These are phyloP conservation scores for Ophioninae sp. DNA, from an alignment of 2,888 invertebrate species.

Conservation along the genomic window DNA sequence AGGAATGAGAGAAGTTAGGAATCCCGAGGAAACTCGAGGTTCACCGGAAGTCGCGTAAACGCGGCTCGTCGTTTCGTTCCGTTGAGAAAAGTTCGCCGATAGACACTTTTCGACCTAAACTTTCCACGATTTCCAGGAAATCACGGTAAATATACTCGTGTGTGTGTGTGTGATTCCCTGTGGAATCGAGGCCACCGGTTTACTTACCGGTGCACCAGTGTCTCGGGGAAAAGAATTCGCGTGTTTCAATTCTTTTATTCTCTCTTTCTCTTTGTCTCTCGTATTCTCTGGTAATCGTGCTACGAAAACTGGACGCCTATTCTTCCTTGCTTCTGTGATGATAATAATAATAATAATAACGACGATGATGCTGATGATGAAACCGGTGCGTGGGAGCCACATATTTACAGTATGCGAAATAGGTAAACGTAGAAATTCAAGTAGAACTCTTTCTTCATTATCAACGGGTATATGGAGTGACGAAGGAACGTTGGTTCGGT, in stretches of 20 bases:
- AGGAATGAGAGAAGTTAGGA: not conserved
- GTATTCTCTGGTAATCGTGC: slow-evolving; percentile 15
- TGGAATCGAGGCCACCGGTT: slow-evolving; percentile 69
- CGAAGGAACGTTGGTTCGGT: not conserved
- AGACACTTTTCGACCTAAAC: slow-evolving; percentile 48
- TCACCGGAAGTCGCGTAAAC: slow-evolving; percentile 50
- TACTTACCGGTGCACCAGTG: slow-evolving; percentile 27
- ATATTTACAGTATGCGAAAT: slow-evolving; percentile 48
- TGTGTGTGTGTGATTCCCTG: slow-evolving; percentile 57
- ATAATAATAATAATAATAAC: no score
- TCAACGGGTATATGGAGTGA: slow-evolving; percentile 16
- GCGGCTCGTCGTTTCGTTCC: not conserved
- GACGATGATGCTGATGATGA: slow-evolving; percentile 17
- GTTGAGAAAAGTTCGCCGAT: slow-evolving; percentile 25
- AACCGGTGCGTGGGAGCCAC: slow-evolving; percentile 65
- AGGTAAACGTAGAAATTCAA: slow-evolving; percentile 54
- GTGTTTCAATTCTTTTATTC: slow-evolving; percentile 28
- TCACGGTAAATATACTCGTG: slow-evolving; percentile 21
- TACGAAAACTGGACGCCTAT: not conserved
- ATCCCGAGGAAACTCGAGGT: slow-evolving; percentile 5
- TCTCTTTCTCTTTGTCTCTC: slow-evolving; percentile 27
- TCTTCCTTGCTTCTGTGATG: no score
- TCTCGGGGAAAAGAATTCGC: slow-evolving; percentile 46
- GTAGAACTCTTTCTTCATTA: slow-evolving; percentile 18
- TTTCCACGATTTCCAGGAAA: slow-evolving; percentile 68